These are phyloP conservation scores for Myodes glareolus DNA, from an alignment of 2,113 vertebrate genomes.

Conservation along the genomic window DNA sequence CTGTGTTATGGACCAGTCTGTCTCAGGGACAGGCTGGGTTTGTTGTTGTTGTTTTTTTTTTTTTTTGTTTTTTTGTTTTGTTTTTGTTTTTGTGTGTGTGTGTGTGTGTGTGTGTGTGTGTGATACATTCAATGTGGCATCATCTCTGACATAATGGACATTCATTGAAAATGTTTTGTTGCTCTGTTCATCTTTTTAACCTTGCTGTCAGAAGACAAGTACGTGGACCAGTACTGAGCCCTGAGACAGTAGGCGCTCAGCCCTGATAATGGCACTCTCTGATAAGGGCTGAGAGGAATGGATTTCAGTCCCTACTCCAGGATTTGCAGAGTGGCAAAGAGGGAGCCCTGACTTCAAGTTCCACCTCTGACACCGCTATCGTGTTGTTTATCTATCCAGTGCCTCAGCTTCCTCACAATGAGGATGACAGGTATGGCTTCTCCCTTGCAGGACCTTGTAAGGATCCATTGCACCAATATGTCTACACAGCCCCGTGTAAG, in stretches of 20 bases:
- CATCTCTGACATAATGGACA: neutral
- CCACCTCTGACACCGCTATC: neutral
- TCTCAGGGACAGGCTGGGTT: neutral
- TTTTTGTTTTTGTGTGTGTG: too few species aligned
- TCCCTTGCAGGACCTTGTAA: neutral
- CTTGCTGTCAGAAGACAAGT: neutral
- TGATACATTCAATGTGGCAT: neutral
- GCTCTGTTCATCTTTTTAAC: neutral
- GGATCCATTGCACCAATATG: neutral
- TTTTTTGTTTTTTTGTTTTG: too few species aligned
- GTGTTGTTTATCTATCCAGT: neutral
- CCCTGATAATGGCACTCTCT: neutral
- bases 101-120: too few species aligned
- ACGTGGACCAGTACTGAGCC: neutral
- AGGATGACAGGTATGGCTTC: neutral
- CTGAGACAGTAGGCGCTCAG: neutral
- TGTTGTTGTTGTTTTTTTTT: too few species aligned
- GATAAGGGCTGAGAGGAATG: neutral
- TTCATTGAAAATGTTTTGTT: neutral
- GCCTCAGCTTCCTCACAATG: neutral
- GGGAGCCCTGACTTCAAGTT: neutral
- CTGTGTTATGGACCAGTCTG: neutral
- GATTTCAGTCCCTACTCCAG: neutral
- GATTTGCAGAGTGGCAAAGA: neutral
- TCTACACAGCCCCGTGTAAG: rapidly evolving